Percentiles rank a stretch among this genome's conserved stretches.
phyloP scores from a whole-genome alignment of 2,113 vertebrate genomes.

The Rhinichthys klamathensis region DNA sequence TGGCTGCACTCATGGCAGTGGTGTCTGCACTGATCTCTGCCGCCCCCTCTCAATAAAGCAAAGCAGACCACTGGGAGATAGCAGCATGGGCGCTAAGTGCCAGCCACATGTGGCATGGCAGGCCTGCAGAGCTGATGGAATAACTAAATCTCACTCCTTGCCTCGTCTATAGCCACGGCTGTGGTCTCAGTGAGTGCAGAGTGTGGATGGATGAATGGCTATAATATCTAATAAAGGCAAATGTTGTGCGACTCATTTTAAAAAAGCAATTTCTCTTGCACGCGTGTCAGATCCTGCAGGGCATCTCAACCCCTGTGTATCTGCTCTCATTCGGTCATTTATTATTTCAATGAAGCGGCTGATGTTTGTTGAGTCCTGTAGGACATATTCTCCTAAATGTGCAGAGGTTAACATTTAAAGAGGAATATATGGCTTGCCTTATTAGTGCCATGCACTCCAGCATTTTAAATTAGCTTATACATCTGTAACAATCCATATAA shows the following conservation, averaged over 20 bases:
- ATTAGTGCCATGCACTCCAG: neutral
- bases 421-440: neutral
- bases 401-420: neutral
- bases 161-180: conserved; percentile 3
- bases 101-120: neutral
- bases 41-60: neutral
- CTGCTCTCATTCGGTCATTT: conserved; percentile 24
- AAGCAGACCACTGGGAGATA: conserved; percentile 17
- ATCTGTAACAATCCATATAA: neutral
- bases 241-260: conserved; percentile 68
- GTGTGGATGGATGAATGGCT: conserved; percentile 23
- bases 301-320: conserved; percentile 40
- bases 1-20: neutral
- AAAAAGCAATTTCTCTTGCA: conserved; percentile 63
- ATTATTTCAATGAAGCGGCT: conserved; percentile 40
- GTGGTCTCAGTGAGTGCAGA: conserved; percentile 18
- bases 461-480: neutral
- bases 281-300: conserved; percentile 53
- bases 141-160: neutral
- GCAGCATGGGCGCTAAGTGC: conserved; percentile 9
- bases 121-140: conserved; percentile 12
- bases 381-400: conserved; percentile 11
- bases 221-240: conserved; percentile 67
- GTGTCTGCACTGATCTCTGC: conserved; percentile 11
- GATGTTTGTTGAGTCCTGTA: neutral